phyloP scores from a whole-genome alignment of 2,797 vertebrate species.

The Diglossa cyanea region DNA sequence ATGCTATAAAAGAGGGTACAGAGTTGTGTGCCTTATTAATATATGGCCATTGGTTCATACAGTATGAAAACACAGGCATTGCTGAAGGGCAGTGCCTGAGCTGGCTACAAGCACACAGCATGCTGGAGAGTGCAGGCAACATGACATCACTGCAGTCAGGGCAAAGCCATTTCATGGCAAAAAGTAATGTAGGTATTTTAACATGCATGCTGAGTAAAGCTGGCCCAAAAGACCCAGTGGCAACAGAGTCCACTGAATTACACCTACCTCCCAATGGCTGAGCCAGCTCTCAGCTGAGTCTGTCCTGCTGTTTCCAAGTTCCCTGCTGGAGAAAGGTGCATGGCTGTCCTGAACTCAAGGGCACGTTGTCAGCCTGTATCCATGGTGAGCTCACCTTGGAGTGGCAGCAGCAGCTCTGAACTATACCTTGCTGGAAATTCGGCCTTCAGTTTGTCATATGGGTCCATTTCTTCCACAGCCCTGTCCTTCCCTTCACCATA shows the following conservation, averaged over 20 bases:
- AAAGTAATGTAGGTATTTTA: not conserved
- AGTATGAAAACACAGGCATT: not conserved
- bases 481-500: not conserved
- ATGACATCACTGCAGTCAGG: not conserved
- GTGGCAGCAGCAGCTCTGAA: not conserved
- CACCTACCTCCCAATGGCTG: not conserved
- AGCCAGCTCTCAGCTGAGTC: not conserved
- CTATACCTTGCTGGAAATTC: not conserved
- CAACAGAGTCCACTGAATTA: not conserved
- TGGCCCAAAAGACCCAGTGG: not conserved
- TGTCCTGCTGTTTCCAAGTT: not conserved
- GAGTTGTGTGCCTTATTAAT: not conserved
- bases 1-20: not conserved
- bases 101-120: not conserved
- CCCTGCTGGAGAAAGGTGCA: not conserved
- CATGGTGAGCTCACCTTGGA: not conserved
- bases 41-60: accelerated
- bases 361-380: accelerated
- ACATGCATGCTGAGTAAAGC: not conserved
- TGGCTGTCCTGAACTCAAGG: not conserved
- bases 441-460: not conserved
- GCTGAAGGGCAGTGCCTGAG: not conserved
- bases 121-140: not conserved
- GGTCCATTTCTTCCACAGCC: not conserved
- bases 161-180: not conserved